Evolutionary conservation across 2,797 vertebrate species (phyloP), one percentile per base, ranked within the genome.

Genomic region (Lophotriccus pileatus): DNA sequence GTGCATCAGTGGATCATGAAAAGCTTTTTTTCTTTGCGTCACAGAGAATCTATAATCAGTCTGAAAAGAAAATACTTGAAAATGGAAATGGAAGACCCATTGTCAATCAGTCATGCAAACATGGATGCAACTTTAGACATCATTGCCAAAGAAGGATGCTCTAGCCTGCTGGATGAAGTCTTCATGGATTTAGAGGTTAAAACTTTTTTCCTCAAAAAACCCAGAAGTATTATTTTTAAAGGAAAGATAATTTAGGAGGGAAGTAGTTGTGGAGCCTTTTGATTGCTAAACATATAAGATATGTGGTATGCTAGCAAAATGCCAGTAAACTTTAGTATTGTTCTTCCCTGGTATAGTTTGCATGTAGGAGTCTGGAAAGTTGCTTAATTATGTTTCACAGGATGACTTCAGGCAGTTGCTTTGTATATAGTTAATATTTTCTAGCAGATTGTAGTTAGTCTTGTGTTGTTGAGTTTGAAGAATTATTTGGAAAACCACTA

Each of bases 131-230:
- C 98, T 14, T 98, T 99, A 76, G 98, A 98, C 6, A 96, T 98
- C 74, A 99, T 99, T 91, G 99, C 99, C 41, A 98, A 98, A 94
- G 99, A 99, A 50, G 99, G 99, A 63, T 99, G 99, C 56, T 97
- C 98, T 97, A 99, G 99, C 95, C 97, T 99, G 32, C 89, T 99
- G 79, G 99, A 99, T 79, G 99, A 99, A 96, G 99, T 99, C 89
- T 99, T 99, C 96, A 97, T 99, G 39, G 99, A 99, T 97, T 98
- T 99, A 62, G 99, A 99, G 97, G 99, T 99, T 95, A 95, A 97
- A 92, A 58, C 21, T 36, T 83, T 66, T 67, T 47, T 27, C 49
- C 30, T 78, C 21, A 64, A 77, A 86, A 93, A 46, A 0, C 5
- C 9, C 15, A 27, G 11, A 72, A 76, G 6, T 49, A 27, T 20